Evolutionary conservation across 2,797 vertebrate species (phyloP), one percentile per base, ranked within the genome.

Genomic region (Protosalanx chinensis): DNA sequence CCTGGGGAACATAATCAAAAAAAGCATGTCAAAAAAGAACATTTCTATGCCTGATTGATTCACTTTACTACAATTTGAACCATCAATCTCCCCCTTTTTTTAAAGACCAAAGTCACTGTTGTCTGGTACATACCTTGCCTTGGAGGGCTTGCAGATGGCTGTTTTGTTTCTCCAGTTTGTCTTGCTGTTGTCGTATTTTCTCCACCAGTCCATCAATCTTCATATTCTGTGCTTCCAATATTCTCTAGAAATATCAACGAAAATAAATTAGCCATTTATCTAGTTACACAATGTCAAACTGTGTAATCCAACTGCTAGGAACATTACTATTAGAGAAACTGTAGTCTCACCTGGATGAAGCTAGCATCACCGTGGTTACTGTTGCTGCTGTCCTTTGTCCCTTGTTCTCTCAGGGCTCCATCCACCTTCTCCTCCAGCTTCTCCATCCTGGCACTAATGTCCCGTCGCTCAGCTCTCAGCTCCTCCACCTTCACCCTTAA

Each of bases 111-210:
- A 6, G 18, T n/a, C 18, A n/a, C 15, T 7, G 51, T 16, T 66
- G 20, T 51, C 46, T 12, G 16, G 2, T 27, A 4, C 80, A 75
- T 84, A 97, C 97, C 93, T 96, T 95, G 85, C 80, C 94, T 81
- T 98, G 95, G 67, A 99, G 88, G 0, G 86, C 90, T 72, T 95
- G 93, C 58, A 99, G 95, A 79, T 93, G 93, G 37, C 95, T 66
- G 33, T 91, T 96, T 84, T 98, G 97, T 75, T 97, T 98, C 79
- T 98, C 95, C 88, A 98, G 89, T 79, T 95, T 94, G 72, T 93
- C 94, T 72, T 98, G 96, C 70, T 99, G 97, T 84, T 95, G 93
- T 74, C 92, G 91, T 74, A 98, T 93, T 79, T 94, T 97, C 78
- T 95, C 95, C 79, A 95, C 82, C 59, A 98, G 91, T 23, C 94